phyloP scores from a whole-genome alignment of 2,888 invertebrate genomes.

The Drosophila mimetica region DNA sequence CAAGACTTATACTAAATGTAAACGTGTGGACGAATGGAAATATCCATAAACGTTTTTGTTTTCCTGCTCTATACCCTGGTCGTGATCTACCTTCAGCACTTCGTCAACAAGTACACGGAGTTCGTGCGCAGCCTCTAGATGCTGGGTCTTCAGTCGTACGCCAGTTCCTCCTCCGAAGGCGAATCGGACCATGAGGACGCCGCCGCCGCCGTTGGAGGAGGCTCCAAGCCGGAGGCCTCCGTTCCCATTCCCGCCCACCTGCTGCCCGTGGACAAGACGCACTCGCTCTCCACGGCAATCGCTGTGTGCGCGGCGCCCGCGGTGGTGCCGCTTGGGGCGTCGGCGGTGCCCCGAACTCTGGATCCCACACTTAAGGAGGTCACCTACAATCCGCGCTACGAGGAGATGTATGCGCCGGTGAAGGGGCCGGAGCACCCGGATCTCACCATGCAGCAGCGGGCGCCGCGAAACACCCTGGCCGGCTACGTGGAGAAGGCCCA shows the following conservation, averaged over 20 bases:
- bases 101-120: constrained; percentile 67
- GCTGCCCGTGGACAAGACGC: constrained; percentile 86
- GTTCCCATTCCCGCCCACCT: constrained; percentile 84
- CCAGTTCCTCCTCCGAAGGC: constrained; percentile 88
- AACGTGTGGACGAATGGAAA: constrained; percentile 41
- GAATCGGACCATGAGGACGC: constrained; percentile 86
- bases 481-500: constrained; percentile 98
- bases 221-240: not conserved
- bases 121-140: constrained; percentile 84
- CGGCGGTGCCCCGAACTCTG: constrained; percentile 89
- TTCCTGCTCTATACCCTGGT: constrained; percentile 66
- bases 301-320: constrained; percentile 93
- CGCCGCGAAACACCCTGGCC: constrained; percentile 94
- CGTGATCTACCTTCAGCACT: constrained; percentile 68
- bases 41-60: constrained; percentile 68
- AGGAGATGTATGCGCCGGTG: constrained; percentile 96
- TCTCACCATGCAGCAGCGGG: constrained; percentile 94
- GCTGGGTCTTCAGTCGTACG: constrained; percentile 90
- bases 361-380: constrained; percentile 93
- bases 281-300: constrained; percentile 87
- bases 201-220: not conserved
- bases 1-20: not conserved
- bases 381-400: constrained; percentile 95
- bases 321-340: constrained; percentile 91
- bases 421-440: constrained; percentile 97